Conservation (phyloP, 2,888 invertebrate genomes). For the Gastrophysa polygoni region DNA sequence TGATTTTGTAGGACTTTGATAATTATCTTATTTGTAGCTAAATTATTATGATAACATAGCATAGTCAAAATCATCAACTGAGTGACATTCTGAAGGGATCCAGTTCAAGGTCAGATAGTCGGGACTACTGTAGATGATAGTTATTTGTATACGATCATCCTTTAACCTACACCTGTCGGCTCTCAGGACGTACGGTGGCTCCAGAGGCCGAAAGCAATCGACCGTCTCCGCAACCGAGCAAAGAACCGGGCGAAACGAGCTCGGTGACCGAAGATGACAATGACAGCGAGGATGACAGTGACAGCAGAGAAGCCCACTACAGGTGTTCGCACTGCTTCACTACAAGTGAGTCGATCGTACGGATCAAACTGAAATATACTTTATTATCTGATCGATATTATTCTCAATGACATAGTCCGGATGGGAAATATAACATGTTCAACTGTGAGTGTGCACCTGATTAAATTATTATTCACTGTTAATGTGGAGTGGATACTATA, state of each 20-base stretch:
- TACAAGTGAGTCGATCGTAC: constrained; percentile 68
- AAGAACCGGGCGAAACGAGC: constrained; percentile 74
- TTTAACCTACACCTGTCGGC: background rate
- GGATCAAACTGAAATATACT: too few relatives aligned
- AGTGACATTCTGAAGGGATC: too few relatives aligned
- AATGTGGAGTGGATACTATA: too few relatives aligned
- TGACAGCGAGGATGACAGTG: constrained; percentile 90
- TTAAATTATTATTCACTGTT: too few relatives aligned
- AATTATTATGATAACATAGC: too few relatives aligned
- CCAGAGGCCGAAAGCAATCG: constrained; percentile 57
- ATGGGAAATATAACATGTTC: too few relatives aligned
- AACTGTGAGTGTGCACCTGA: too few relatives aligned
- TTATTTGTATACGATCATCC: background rate
- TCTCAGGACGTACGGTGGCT: constrained; percentile 40
- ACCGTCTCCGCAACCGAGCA: constrained; percentile 69
- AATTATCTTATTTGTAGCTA: too few relatives aligned
- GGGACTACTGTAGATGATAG: constrained; percentile 1
- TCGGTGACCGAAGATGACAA: constrained; percentile 85
- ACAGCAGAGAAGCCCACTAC: constrained; percentile 83
- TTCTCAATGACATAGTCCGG: too few relatives aligned
- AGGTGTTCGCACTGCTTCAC: constrained; percentile 78
- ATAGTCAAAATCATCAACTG: too few relatives aligned
- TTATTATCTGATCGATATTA: too few relatives aligned
- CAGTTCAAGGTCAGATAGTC: background rate
- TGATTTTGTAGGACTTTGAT: too few relatives aligned